Percentiles rank a stretch among this genome's conserved stretches.
These are phyloP conservation scores for Sebastes taczanowskii DNA, from an alignment of 2,797 vertebrate genomes.

Conservation along the genomic window DNA sequence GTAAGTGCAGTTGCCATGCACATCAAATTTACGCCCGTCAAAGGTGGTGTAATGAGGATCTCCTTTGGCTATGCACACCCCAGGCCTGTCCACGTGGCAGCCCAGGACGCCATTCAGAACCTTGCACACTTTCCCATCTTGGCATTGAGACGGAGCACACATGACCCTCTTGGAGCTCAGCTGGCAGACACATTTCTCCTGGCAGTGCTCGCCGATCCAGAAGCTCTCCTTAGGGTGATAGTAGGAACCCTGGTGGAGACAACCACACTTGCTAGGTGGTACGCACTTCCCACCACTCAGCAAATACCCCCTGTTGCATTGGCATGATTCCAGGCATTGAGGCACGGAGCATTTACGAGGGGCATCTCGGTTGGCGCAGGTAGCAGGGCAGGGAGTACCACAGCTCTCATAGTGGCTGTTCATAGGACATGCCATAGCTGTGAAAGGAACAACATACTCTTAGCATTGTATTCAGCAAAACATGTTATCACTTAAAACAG, in stretches of 20 bases:
- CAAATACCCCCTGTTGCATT: constrained; percentile 69
- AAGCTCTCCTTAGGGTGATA: constrained; percentile 69
- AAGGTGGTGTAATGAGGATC: constrained; percentile 77
- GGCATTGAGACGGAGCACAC: constrained; percentile 67
- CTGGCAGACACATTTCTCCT: constrained; percentile 67
- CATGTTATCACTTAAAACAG: background rate
- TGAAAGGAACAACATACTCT: background rate
- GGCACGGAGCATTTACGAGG: constrained; percentile 39
- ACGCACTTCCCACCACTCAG: constrained; percentile 64
- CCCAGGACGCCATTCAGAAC: constrained; percentile 46
- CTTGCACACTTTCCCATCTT: constrained; percentile 55
- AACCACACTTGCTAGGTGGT: constrained; percentile 61
- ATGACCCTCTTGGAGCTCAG: constrained; percentile 51
- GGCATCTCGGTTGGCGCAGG: constrained; percentile 50
- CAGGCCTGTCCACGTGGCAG: constrained; percentile 54
- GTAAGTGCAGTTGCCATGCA: constrained; percentile 81
- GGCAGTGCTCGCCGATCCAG: constrained; percentile 71
- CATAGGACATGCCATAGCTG: constrained; percentile 64
- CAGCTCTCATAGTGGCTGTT: constrained; percentile 80
- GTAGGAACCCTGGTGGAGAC: constrained; percentile 68
- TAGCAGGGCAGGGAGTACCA: constrained; percentile 66
- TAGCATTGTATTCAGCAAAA: background rate
- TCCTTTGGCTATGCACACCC: constrained; percentile 71
- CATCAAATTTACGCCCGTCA: constrained; percentile 71
- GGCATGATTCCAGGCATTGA: constrained; percentile 71